Conservation (phyloP, 2,888 invertebrate species). For the Pyrrhosoma nymphula region DNA sequence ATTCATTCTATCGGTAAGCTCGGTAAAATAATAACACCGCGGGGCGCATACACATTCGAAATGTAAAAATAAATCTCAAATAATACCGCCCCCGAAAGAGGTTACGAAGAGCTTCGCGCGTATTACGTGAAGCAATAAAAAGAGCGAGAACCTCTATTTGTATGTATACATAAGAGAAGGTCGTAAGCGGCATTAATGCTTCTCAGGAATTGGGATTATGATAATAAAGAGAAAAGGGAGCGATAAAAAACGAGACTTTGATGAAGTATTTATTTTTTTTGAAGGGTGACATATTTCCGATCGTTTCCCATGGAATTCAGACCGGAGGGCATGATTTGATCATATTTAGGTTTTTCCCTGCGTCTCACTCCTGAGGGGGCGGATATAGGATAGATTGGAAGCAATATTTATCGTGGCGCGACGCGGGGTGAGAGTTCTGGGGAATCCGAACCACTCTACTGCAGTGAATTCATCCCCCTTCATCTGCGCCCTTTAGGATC, state of each 20-base stretch:
- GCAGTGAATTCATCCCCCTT: too few relatives aligned
- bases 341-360: too few relatives aligned
- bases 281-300: too few relatives aligned
- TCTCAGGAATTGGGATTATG: background rate
- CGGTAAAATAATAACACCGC: background rate
- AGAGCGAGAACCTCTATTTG: background rate
- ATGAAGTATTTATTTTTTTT: conserved; percentile 9
- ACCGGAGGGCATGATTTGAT: background rate
- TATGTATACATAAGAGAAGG: background rate
- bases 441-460: too few relatives aligned
- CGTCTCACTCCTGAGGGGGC: too few relatives aligned
- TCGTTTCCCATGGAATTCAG: background rate
- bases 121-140: background rate
- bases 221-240: background rate
- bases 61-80: background rate
- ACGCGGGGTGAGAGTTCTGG: too few relatives aligned
- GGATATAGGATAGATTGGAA: too few relatives aligned
- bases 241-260: conserved; percentile 30
- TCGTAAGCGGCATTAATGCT: conserved; percentile 39
- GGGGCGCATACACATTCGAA: background rate
- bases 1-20: background rate
- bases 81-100: background rate
- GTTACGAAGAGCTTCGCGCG: background rate
- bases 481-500: too few relatives aligned
- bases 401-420: too few relatives aligned